phyloP scores from a whole-genome alignment of 2,797 vertebrate genomes.

The Ptychadena robeensis region DNA sequence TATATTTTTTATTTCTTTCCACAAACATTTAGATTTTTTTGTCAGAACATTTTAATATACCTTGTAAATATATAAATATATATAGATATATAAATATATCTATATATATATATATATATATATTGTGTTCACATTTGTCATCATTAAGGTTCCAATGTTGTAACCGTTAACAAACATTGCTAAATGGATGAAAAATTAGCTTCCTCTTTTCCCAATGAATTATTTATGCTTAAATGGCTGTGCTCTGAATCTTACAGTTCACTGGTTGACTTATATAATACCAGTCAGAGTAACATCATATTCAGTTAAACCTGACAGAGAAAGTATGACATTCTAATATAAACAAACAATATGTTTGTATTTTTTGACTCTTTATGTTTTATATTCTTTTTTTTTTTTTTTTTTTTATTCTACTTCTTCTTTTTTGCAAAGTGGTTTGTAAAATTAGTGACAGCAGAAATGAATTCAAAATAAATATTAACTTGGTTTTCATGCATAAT shows the following conservation, averaged over 20 bases:
- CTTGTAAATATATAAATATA: not conserved
- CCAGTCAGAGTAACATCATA: slow-evolving; percentile 48
- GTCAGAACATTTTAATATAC: no score
- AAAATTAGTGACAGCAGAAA: slow-evolving; percentile 47
- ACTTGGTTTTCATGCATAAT: slow-evolving; percentile 54
- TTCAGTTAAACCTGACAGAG: slow-evolving; percentile 47
- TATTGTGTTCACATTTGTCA: slow-evolving; percentile 1
- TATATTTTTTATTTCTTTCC: no score
- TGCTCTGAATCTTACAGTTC: slow-evolving; percentile 31
- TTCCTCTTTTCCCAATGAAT: slow-evolving; percentile 21
- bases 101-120: not conserved
- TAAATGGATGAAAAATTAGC: slow-evolving; percentile 41
- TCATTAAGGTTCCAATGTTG: slow-evolving; percentile 43
- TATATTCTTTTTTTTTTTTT: not conserved
- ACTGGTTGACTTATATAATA: slow-evolving; percentile 48
- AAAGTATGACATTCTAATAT: slow-evolving; percentile 50
- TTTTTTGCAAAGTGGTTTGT: slow-evolving; percentile 33
- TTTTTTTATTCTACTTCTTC: slow-evolving; percentile 24
- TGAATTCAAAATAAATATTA: slow-evolving; percentile 58
- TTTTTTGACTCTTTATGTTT: slow-evolving; percentile 19
- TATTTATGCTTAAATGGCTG: slow-evolving; percentile 42
- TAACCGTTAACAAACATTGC: slow-evolving; percentile 53
- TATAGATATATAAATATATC: not conserved
- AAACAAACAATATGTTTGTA: slow-evolving; percentile 26
- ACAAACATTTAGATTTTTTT: no score